A percentile compares a stretch with the other conserved stretches of the same genome.
phyloP scores from a whole-genome alignment of 2,888 invertebrate genomes.

The Limnephilus lunatus region DNA sequence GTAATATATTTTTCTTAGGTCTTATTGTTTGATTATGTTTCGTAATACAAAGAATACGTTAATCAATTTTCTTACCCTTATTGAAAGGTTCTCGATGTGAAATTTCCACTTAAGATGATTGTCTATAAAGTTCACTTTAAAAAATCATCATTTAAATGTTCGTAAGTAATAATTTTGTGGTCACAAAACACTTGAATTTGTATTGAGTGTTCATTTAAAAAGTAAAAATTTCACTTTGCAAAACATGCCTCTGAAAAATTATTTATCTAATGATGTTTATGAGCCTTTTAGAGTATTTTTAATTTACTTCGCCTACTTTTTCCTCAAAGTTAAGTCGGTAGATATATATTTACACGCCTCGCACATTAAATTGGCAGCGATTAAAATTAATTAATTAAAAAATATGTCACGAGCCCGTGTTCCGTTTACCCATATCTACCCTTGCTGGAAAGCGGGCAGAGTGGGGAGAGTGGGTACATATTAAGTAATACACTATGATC shows the following conservation, averaged over 20 bases:
- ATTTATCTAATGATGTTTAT: neutral
- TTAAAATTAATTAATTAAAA: conserved; percentile 30
- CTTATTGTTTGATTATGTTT: too few relatives aligned
- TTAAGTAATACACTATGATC: conserved; percentile 58
- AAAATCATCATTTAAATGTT: too few relatives aligned
- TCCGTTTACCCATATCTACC: conserved; percentile 2
- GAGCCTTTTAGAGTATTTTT: neutral
- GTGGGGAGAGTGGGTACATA: conserved; percentile 39
- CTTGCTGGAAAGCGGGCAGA: conserved; percentile 10
- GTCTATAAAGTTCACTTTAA: too few relatives aligned
- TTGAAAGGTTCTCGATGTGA: too few relatives aligned
- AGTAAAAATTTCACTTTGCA: neutral
- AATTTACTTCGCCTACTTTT: neutral
- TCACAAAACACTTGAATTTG: too few relatives aligned
- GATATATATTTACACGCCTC: neutral
- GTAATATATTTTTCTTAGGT: too few relatives aligned
- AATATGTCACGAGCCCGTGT: conserved; percentile 26
- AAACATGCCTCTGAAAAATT: neutral
- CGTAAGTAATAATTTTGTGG: too few relatives aligned
- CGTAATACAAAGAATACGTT: too few relatives aligned
- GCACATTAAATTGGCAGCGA: neutral
- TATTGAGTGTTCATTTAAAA: neutral
- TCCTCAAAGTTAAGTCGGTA: neutral
- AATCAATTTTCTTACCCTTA: too few relatives aligned
- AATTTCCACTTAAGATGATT: too few relatives aligned